Evolutionary conservation across 2,888 invertebrate species (phyloP).

Genomic region (Lasioglossum leucozonium): DNA sequence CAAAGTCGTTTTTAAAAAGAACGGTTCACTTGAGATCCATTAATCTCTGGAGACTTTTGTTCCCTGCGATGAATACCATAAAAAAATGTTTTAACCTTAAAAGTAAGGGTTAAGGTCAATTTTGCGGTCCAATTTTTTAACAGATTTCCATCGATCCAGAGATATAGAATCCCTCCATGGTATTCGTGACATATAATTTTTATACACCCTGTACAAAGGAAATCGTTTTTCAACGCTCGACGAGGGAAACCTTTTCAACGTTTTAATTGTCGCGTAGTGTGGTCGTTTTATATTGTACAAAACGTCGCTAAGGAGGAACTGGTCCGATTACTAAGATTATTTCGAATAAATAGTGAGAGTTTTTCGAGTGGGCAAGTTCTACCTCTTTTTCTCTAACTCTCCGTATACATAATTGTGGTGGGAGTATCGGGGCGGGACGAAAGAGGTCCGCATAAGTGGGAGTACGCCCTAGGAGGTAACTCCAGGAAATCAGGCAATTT

Average conservation of each 20-base stretch:
- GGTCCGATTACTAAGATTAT: conserved; percentile 57
- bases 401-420: conserved; percentile 56
- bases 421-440: background rate
- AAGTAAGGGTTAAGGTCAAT: no score
- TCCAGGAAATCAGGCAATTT: conserved; percentile 81
- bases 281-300: background rate
- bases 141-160: no score
- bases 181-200: no score
- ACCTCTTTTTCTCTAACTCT: conserved; percentile 25
- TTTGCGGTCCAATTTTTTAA: no score
- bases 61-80: no score
- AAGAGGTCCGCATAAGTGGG: conserved; percentile 33
- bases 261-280: conserved; percentile 46
- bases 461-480: conserved; percentile 53
- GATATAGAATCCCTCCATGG: no score
- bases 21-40: no score
- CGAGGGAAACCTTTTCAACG: background rate
- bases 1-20: no score
- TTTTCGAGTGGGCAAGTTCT: conserved; percentile 32
- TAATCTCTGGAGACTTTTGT: no score
- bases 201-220: background rate
- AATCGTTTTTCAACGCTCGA: background rate
- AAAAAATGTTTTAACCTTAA: no score
- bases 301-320: background rate
- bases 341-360: conserved; percentile 69